Conservation (phyloP, 2,888 invertebrate genomes). For the Aporophyla lueneburgensis region DNA sequence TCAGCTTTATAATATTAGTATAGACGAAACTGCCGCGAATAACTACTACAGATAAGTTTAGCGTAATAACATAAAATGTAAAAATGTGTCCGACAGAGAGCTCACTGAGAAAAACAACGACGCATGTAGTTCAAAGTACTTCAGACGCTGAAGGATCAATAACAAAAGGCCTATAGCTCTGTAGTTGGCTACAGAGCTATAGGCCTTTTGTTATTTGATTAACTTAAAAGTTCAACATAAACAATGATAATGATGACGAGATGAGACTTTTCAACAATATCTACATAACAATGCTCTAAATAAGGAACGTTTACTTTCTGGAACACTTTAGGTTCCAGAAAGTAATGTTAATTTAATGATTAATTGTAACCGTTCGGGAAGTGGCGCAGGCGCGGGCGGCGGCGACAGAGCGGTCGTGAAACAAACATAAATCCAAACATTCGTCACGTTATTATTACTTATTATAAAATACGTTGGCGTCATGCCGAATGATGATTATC, state of each 20-base stretch:
- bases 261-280: neutral
- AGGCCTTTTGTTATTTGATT: neutral
- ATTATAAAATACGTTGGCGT: neutral
- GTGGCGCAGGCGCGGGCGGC: neutral
- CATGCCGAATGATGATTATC: constrained; percentile 1
- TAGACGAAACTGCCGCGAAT: no score
- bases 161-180: no score
- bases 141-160: no score
- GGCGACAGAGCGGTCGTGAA: neutral
- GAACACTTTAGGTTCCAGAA: no score
- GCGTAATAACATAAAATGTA: neutral
- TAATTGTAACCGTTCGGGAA: neutral
- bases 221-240: neutral
- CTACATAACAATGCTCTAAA: neutral
- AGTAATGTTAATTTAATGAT: neutral
- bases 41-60: neutral
- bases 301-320: neutral
- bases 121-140: no score
- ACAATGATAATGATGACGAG: neutral
- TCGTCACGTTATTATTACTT: neutral
- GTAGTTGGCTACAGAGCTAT: no score
- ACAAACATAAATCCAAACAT: neutral
- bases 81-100: neutral
- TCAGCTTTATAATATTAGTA: no score
- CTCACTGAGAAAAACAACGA: no score